phyloP scores from a whole-genome alignment of 2,888 invertebrate species.

The Amaurobius ferox region DNA sequence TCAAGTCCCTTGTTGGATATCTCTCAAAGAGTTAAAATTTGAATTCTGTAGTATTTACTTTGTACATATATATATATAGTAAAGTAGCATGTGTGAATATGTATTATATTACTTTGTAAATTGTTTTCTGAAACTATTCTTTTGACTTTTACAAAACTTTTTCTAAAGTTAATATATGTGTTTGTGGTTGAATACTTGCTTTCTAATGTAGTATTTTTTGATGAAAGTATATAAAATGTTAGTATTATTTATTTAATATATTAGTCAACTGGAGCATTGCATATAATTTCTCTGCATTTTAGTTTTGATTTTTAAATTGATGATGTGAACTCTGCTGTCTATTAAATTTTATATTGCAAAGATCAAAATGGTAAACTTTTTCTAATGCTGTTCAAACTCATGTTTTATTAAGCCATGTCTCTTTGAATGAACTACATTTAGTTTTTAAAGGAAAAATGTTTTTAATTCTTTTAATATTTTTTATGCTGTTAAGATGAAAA shows the following conservation, averaged over 20 bases:
- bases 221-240: slow-evolving; percentile 1
- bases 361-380: too few species aligned
- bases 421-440: too few species aligned
- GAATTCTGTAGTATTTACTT: neutral
- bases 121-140: neutral
- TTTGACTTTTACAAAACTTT: neutral
- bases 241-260: slow-evolving; percentile 20
- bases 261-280: neutral
- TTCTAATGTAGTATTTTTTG: slow-evolving; percentile 1
- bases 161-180: slow-evolving; percentile 6
- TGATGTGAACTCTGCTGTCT: neutral
- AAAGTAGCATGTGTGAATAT: slow-evolving; percentile 45
- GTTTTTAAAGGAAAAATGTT: too few species aligned
- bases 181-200: slow-evolving; percentile 1
- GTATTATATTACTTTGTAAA: slow-evolving; percentile 42
- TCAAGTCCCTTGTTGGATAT: too few species aligned
- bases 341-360: too few species aligned
- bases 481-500: too few species aligned
- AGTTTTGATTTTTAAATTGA: neutral
- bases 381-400: too few species aligned
- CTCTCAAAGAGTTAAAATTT: neutral
- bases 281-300: neutral
- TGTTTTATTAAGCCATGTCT: too few species aligned
- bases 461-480: too few species aligned
- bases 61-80: slow-evolving; percentile 20